phyloP scores from a whole-genome alignment of 37 sponge, comb jelly and placozoan species.

The Bolinopsis microptera region DNA sequence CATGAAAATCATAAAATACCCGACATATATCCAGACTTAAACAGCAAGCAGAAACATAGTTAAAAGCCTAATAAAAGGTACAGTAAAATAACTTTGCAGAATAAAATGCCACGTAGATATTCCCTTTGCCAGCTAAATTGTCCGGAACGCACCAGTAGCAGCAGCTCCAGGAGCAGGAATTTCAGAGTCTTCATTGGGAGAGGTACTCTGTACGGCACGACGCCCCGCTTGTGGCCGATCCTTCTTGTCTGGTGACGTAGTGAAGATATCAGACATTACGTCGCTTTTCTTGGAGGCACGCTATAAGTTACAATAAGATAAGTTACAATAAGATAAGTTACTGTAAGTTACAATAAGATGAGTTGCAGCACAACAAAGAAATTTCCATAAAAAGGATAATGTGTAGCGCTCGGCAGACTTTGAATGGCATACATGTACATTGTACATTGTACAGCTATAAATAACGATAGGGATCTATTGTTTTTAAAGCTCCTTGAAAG shows the following conservation, averaged over 20 bases:
- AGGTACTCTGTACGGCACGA: slow-evolving; percentile 18
- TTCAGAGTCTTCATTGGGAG: background rate
- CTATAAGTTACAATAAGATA: background rate
- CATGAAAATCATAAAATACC: no score
- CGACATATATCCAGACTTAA: no score
- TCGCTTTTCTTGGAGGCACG: background rate
- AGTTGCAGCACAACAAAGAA: background rate
- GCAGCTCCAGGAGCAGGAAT: background rate
- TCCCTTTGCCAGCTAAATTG: no score
- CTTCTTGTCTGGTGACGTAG: background rate
- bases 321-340: background rate
- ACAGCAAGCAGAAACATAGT: no score
- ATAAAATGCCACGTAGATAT: no score
- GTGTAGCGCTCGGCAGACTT: background rate
- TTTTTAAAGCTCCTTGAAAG: no score
- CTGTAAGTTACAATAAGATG: background rate
- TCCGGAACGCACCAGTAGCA: no score
- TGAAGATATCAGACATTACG: slow-evolving; percentile 52
- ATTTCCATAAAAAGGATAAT: background rate
- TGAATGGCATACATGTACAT: no score
- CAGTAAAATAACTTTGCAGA: no score
- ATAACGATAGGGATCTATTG: no score
- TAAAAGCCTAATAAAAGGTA: no score
- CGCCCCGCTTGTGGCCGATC: background rate
- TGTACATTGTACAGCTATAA: no score